Evolutionary conservation across 2,113 vertebrate genomes (phyloP), one percentile per base, ranked within the genome.

Genomic region (Cichladusa arquata): DNA sequence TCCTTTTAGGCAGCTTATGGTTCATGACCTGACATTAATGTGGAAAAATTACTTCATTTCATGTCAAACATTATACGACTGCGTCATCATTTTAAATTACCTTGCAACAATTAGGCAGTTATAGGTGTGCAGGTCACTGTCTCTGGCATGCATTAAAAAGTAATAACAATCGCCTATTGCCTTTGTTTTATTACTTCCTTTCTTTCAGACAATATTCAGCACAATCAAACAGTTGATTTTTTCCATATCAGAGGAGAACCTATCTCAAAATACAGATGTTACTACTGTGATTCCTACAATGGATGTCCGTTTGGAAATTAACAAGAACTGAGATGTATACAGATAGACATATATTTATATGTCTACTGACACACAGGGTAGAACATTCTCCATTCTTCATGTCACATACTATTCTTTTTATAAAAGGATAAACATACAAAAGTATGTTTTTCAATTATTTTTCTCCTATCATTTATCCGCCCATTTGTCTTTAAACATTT

Each of bases 271-370:
- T 53, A 28, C 5, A 20, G 16, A 17, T 13, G 22, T 33, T 44
- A 31, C 42, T 40, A 25, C 50, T 45, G n/a, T 24, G 31, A 38
- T 45, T 62, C 58, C 66, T 61, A 74, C 14, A 44, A 9, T 58
- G 24, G 19, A 44, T 65, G 8, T 24, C 51, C 15, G 33, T 65
- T 76, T 76, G 71, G 28, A 95, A 92, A 15, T 64, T 45, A 66
- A 72, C 79, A 77, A 83, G 24, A 90, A 62, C 12, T n/a, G 34
- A 47, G 65, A 54, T 5, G 62, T 22, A 38, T 7, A 36, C 5
- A 19, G 0, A 48, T 1, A 38, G 3, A 54, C 2, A 15, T 13
- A 36, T 4, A 42, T 4, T 47, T 6, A 38, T 23, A 38, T 33
- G 3, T 54, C 33, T 24, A 25, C 16, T 51, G 36, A 64, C 6